phyloP scores from a whole-genome alignment of 1,140 invertebrate species.

The Holcopasites calliopsidis region DNA sequence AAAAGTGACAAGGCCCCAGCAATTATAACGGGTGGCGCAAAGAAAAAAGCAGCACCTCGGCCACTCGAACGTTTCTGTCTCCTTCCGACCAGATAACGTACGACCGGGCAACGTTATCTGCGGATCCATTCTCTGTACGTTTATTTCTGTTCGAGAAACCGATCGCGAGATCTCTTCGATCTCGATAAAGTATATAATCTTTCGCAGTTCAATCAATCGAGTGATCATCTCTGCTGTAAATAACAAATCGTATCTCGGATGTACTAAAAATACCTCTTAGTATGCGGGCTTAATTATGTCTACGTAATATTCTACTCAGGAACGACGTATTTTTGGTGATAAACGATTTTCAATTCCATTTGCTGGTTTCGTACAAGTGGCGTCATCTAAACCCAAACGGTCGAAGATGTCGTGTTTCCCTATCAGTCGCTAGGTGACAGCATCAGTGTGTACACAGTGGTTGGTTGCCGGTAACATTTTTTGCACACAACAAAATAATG shows the following conservation, averaged over 20 bases:
- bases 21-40: slow-evolving; percentile 71
- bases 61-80: not conserved
- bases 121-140: not conserved
- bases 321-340: not conserved
- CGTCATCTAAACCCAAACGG: not conserved
- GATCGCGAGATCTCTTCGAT: not conserved
- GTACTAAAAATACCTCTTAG: not conserved
- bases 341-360: not conserved
- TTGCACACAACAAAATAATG: not conserved
- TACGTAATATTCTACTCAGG: not conserved
- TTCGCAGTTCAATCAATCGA: not conserved
- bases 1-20: slow-evolving; percentile 62
- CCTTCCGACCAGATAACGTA: not conserved
- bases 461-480: slow-evolving; percentile 22
- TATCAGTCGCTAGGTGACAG: not conserved
- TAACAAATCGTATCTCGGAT: not conserved
- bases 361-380: not conserved
- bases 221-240: not conserved
- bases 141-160: not conserved
- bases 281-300: too few relatives aligned
- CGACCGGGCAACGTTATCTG: not conserved
- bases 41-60: slow-evolving; percentile 64
- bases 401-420: not conserved
- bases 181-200: not conserved
- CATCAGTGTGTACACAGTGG: not conserved